A percentile compares a stretch with the other conserved stretches of the same genome.
phyloP scores from a whole-genome alignment of 2,113 vertebrate genomes.

The Centropristis striata region DNA sequence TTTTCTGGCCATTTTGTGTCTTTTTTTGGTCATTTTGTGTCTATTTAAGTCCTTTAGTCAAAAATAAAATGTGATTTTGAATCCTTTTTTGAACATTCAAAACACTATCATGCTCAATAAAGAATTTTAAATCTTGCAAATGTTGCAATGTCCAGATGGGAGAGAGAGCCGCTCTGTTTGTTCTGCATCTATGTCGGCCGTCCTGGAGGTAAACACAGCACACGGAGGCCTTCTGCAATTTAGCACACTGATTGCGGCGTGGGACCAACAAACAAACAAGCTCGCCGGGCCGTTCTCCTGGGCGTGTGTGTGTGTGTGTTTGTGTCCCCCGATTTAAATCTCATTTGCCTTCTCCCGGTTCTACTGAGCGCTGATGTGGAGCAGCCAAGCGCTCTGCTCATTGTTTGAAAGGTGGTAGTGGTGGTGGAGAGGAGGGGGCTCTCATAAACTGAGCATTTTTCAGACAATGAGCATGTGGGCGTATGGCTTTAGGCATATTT shows the following conservation, averaged over 20 bases:
- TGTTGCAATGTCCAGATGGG: constrained; percentile 42
- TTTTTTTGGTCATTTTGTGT: too few relatives aligned
- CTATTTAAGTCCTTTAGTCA: too few relatives aligned
- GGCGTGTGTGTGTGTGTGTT: constrained; percentile 14
- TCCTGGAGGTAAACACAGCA: constrained; percentile 60
- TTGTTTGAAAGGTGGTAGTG: constrained; percentile 60
- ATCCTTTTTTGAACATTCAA: too few relatives aligned
- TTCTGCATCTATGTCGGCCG: constrained; percentile 33
- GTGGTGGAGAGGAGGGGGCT: constrained; percentile 32
- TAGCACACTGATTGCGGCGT: constrained; percentile 47
- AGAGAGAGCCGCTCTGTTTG: constrained; percentile 38
- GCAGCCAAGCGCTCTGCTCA: constrained; percentile 46
- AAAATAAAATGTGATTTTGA: too few relatives aligned
- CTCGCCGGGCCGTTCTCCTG: constrained; percentile 46
- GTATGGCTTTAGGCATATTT: constrained; percentile 84
- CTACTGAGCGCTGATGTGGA: constrained; percentile 45
- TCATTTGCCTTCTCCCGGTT: constrained; percentile 62
- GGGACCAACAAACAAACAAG: constrained; percentile 61
- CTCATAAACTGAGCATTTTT: constrained; percentile 78
- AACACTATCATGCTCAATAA: too few relatives aligned
- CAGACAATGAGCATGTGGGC: constrained; percentile 82
- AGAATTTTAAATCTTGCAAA: too few relatives aligned
- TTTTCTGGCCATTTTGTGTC: too few relatives aligned
- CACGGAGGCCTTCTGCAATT: constrained; percentile 49
- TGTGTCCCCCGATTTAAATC: constrained; percentile 63